phyloP scores from a whole-genome alignment of 2,113 vertebrate genomes.

The Theristicus caerulescens region DNA sequence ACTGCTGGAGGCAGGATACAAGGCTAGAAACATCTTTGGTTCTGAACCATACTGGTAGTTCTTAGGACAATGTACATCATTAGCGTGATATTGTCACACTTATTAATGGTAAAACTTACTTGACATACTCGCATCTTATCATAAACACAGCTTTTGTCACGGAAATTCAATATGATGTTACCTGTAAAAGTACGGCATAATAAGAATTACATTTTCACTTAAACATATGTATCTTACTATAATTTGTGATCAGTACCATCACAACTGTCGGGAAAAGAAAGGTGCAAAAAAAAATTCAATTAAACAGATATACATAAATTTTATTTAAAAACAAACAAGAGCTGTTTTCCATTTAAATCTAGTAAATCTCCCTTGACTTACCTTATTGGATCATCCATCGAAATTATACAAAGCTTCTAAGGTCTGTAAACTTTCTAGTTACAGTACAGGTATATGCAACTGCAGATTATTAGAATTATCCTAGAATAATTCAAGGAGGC shows the following conservation, averaged over 20 bases:
- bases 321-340: constrained; percentile 44
- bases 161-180: background rate
- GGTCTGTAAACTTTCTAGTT: constrained; percentile 26
- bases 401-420: constrained; percentile 9
- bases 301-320: background rate
- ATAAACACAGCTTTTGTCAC: background rate
- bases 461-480: constrained; percentile 46
- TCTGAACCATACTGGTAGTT: background rate
- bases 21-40: background rate
- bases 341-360: background rate
- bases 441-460: constrained; percentile 18
- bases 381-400: background rate
- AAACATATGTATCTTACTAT: background rate
- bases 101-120: background rate
- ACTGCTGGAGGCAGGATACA: background rate
- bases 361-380: constrained; percentile 18
- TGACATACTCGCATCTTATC: background rate
- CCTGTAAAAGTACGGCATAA: background rate
- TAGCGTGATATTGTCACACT: background rate
- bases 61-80: background rate
- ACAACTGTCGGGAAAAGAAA: constrained; percentile 27
- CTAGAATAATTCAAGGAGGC: constrained; percentile 30
- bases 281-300: background rate
- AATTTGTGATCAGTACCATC: background rate
- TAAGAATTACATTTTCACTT: background rate